phyloP scores from a whole-genome alignment of 1,140 invertebrate species.

The Zaprionus taronus region DNA sequence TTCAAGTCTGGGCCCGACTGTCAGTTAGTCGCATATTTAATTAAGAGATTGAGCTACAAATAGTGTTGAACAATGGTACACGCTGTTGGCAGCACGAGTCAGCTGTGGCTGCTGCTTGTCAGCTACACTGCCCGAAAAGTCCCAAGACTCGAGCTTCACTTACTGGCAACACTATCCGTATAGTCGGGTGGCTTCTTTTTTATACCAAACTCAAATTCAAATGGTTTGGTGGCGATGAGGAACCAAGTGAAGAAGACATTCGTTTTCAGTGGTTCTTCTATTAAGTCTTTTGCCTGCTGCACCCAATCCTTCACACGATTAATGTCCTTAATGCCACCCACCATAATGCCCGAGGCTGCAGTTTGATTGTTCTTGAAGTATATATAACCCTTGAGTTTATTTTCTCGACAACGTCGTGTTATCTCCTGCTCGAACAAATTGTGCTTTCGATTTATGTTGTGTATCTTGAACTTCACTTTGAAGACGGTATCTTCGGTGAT shows the following conservation, averaged over 20 bases:
- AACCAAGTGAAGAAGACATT: slow-evolving; percentile 17
- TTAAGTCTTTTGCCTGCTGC: neutral
- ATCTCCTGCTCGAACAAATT: neutral
- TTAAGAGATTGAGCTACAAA: slow-evolving; percentile 82
- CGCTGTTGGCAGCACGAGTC: slow-evolving; percentile 67
- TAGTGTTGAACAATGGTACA: slow-evolving; percentile 78
- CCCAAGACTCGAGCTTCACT: neutral
- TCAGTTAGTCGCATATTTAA: slow-evolving; percentile 81
- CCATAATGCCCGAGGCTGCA: neutral
- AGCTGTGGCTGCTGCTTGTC: slow-evolving; percentile 4
- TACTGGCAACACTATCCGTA: neutral
- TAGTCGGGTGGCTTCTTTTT: neutral
- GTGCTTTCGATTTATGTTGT: neutral
- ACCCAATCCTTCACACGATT: slow-evolving; percentile 20
- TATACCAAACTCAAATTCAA: neutral
- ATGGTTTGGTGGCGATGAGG: neutral
- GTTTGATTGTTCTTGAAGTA: neutral
- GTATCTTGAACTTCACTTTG: slow-evolving; percentile 6
- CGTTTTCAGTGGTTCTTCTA: neutral
- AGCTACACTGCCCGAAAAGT: slow-evolving; percentile 53
- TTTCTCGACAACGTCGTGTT: neutral
- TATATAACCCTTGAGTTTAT: slow-evolving; percentile 10
- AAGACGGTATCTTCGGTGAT: neutral
- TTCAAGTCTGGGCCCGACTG: slow-evolving; percentile 36
- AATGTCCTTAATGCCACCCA: slow-evolving; percentile 4